Conservation (phyloP, 37 sponge, comb jelly and placozoan species). For the Ephydatia muelleri region DNA sequence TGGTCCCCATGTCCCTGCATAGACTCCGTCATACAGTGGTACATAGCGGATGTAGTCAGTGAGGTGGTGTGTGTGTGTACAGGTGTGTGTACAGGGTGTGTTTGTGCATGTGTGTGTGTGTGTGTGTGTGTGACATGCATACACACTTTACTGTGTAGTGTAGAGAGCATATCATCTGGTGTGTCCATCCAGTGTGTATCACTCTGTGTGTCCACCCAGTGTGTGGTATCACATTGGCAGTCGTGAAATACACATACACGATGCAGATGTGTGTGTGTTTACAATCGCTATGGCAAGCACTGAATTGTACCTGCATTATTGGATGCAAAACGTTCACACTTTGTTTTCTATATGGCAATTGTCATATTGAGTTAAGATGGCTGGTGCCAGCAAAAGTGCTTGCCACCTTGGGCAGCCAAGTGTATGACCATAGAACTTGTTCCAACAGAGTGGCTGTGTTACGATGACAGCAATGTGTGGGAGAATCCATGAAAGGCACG, state of each 20-base stretch:
- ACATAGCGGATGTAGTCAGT: too few species aligned
- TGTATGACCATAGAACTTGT: neutral
- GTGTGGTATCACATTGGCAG: too few species aligned
- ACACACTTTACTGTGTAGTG: too few species aligned
- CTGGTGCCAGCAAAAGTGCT: too few species aligned
- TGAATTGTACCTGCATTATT: neutral
- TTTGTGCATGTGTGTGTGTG: neutral
- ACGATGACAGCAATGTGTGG: slow-evolving; percentile 70
- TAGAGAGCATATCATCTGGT: too few species aligned
- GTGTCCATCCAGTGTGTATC: too few species aligned
- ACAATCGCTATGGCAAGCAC: neutral
- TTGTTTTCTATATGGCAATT: too few species aligned
- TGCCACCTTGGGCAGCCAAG: neutral
- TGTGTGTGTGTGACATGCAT: neutral
- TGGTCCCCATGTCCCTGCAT: too few species aligned
- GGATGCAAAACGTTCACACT: neutral
- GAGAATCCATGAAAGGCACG: slow-evolving; percentile 16
- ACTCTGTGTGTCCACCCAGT: too few species aligned
- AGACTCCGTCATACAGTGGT: too few species aligned
- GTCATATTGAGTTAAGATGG: too few species aligned
- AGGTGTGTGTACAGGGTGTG: slow-evolving; percentile 5
- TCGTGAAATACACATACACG: too few species aligned
- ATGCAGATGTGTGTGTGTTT: slow-evolving; percentile 5
- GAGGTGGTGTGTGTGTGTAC: slow-evolving; percentile 2
- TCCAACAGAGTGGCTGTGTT: slow-evolving; percentile 61